Evolutionary conservation across 2,888 invertebrate species (phyloP), one percentile per base, ranked within the genome.

Genomic region (Meloe dianella): DNA sequence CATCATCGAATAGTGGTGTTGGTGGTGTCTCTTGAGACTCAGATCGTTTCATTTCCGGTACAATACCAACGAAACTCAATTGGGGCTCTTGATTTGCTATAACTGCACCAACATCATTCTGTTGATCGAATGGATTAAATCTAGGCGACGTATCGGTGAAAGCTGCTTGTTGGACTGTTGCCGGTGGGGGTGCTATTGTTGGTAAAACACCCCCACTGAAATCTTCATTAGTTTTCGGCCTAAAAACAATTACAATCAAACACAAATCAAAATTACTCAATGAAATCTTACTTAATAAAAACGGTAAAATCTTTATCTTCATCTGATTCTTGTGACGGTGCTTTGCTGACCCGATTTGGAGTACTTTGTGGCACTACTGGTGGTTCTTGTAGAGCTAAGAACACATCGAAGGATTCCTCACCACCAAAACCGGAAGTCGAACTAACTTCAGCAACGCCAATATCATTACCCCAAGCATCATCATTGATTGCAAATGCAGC

Each of bases 1-100:
- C 97, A 69, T 97, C 97, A 81, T 97, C 97, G 83, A 92, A 97
- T 29, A 97, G 86, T 12, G 96, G 96, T 12, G 96, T 95, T n/a
- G 94, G 93, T 35, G 95, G 95, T 2, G 93, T 92, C 82, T 95
- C 95, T 84, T 91, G 87, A 1, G 90, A 90, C 75, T 87, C 87
- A 65, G 86, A 84, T 72, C 88, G 82, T 77, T 85, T 83, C 22
- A 87, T 73, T 69, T 82, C 69, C 10, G 56, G 75, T 5, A 81
- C 79, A 29, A 75, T 74, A 63, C 76, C 80, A 73, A 69, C 70
- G 68, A 69, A 65, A 61, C 54, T 27, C 54, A 65, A 57, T 57
- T 38, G 41, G 10, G 78, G 75, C 63, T 84, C 84, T 2, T 76
- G 72, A 3, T 78, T 73, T 17, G 76, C 65, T 20, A 81, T 76